phyloP scores from a whole-genome alignment of 2,113 vertebrate species.

The Oreochromis aureus region DNA sequence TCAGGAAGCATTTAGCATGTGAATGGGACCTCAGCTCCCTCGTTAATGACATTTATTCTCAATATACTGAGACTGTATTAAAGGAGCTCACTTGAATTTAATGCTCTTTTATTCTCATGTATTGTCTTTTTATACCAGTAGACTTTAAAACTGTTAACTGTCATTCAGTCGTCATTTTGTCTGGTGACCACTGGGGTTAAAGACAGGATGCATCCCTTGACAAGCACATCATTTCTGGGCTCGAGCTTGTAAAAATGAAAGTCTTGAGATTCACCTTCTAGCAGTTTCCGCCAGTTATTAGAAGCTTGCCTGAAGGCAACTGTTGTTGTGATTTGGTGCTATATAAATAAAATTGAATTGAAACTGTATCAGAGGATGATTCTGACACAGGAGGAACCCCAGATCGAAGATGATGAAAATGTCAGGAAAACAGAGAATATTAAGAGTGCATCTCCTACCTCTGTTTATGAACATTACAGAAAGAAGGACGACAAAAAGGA shows the following conservation, averaged over 20 bases:
- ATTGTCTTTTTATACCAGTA: not conserved
- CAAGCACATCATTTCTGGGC: not conserved
- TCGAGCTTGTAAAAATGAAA: not conserved
- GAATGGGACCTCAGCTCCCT: not conserved
- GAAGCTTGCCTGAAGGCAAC: not conserved
- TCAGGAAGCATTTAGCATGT: not conserved
- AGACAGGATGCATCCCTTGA: not conserved
- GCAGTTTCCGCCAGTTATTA: not conserved
- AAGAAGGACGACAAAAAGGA: constrained; percentile 74
- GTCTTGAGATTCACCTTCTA: not conserved
- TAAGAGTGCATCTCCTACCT: not conserved
- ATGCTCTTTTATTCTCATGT: not conserved
- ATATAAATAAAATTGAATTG: not conserved
- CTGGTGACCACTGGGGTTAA: not conserved
- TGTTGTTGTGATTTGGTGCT: not conserved
- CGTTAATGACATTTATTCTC: not conserved
- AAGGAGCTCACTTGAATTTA: not conserved
- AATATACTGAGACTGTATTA: not conserved
- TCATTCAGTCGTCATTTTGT: not conserved
- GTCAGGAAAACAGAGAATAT: not conserved
- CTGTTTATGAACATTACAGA: constrained; percentile 49
- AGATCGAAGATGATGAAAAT: not conserved
- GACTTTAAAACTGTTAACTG: not conserved
- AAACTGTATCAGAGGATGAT: not conserved
- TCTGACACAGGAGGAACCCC: not conserved